Evolutionary conservation across 30 jellyfish, hydroid and myxozoan genomes (phyloP), one percentile per base, ranked within the genome.

Genomic region (Nemopilema nomurai): DNA sequence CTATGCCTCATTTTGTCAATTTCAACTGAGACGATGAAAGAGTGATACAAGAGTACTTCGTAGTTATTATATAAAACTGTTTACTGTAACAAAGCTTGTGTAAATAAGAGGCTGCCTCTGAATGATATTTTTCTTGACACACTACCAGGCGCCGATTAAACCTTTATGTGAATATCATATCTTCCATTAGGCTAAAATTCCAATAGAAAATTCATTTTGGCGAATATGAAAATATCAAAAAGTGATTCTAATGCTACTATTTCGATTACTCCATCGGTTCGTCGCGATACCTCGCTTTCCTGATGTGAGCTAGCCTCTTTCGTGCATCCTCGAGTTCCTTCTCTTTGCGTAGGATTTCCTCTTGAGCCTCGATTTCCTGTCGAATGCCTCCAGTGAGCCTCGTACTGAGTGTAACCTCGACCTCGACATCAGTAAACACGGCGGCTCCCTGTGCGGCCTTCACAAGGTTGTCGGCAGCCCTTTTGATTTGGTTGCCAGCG

Each of bases 361-460:
- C 99, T 62, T 90, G 97, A 41, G 96, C 96, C 92, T 96, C 98
- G 87, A 96, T 88, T 83, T 91, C 98, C 89, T 83, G 97, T 67
- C 96, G 90, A 57, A 82, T 94, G 53, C 97, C 97, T 4, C 98
- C 98, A 8, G 97, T 85, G 3, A 91, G 79, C 71, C 94, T 67
- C 62, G 96, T 92, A 50, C 95, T 88, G 79, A 84, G 67, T n/a
- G 92, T 89, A 17, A 96, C 96, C 74, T 91, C 98, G 82, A 86
- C 96, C 69, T 96, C 98, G 62, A 80, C 92, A 49, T 88, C 96
- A 8, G 96, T 87, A 89, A 96, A 96, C 4, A 91, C 92, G 20
- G 98, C 99, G 19, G 98, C 94, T 18, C 98, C 98, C 66, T 91
- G 98, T 19, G 98, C 98, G 0, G 99, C 97, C 80, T 91, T 92